Evolutionary conservation across 1,140 invertebrate species (phyloP), one percentile per base, ranked within the genome.

Genomic region (Heliconius hermathena): DNA sequence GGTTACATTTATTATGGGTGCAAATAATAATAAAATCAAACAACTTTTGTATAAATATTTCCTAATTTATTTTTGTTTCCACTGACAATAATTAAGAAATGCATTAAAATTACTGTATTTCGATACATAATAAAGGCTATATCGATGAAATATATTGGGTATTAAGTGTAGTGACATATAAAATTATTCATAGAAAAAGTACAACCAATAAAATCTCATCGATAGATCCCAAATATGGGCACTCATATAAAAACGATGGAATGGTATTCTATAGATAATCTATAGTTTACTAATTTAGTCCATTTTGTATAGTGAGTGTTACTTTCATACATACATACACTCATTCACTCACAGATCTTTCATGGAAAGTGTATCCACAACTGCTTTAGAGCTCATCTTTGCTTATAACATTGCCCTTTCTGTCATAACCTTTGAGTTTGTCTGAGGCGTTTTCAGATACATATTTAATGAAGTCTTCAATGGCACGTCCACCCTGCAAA

Each of bases 401-500:
- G 36, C 71, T 72, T 72, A 72, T 72, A n/a, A 96, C 95, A 81
- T 98, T 98, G 82, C 99, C 99, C 87, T 97, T 97, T 80, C 98
- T 96, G 93, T 98, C 98, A 91, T 95, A 99, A 74, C 97, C 97
- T 83, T 97, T 98, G 79, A 99, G 96, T 88, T 98, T 98, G 76
- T 97, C 95, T 41, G 98, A 98, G 0, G 99, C 96, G 83, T 99
- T 97, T 91, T 99, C 97, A 46, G 99, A 97, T 87, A 99, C 97
- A 94, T 99, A 99, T 89, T 99, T 99, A 71, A 99, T 91, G 92
- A 99, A 99, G 89, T 99, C 99, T 76, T 99, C 97, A 0, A 99
- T 93, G 85, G 99, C 98, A 80, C 99, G 97, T 11, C 98, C 99
- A 90, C 98, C 98, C 95, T 97, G 92, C 0, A 95, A 85, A 52